Base-by-base conservation (phyloP, 2,888 invertebrate genomes). In the Caenorhabditis wallacei region DNA sequence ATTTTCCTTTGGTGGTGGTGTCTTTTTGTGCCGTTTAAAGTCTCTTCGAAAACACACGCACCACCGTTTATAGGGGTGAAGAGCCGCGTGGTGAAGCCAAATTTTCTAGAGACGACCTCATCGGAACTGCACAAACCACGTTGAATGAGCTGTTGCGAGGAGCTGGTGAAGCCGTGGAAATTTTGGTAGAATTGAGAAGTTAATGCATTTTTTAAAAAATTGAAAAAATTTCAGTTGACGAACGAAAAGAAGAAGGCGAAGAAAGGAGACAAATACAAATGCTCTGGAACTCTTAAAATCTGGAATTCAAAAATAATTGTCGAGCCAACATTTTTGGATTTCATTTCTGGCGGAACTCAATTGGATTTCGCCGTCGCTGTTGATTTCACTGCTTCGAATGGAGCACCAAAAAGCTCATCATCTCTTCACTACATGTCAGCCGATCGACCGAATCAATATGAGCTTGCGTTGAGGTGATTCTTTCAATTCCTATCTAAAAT, bases 271-370 rank as follows among this genome's bases (percentile, higher is more conserved):
- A 89, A 89, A 48, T 94, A 94, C 89, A 93, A 92, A 82, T 92
- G 93, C 87, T 94, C 94, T 35, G 94, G 94, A 20, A 59, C 72
- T 86, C 85, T 93, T 26, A 84, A 89, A 59, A 83, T 93, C 43
- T 57, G 91, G 82, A 86, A 85, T n/a, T 90, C 88, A 48, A 85
- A 87, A 37, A 85, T 92, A n/a, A 87, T 90, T 46, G 83, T 88
- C 35, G 91, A 92, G 71, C 89, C 91, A 79, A 92, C 94, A 4
- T 94, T 94, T 89, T 90, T 94, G 80, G 94, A 94, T 88, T 94
- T 93, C 89, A 93, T 94, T 56, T 92, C 93, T 83, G 94, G 93
- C 94, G 93, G 93, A 66, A 92, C 92, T 61, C 92, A 93, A 88
- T 89, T 93, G 81, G 92, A 93, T 84, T 93, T 93, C 85, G 93